Percentiles rank a stretch among this genome's conserved stretches.
Conservation (phyloP, 2,888 invertebrate genomes). For the Cerastis leucographa region DNA sequence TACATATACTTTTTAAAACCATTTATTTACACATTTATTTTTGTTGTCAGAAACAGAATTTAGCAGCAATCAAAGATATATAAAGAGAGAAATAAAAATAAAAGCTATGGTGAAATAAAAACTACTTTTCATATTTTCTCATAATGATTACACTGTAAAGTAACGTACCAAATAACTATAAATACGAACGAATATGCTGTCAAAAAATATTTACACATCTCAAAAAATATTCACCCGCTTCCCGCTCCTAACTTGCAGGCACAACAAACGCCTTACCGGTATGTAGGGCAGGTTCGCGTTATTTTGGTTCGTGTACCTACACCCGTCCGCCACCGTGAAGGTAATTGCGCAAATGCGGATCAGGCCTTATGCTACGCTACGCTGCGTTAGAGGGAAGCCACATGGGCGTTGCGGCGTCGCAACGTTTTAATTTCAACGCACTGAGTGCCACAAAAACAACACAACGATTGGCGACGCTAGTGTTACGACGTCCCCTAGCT, state of each 20-base stretch:
- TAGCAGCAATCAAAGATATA: neutral
- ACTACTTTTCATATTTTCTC: neutral
- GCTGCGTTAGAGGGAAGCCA: constrained; percentile 33
- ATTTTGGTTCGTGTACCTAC: constrained; percentile 69
- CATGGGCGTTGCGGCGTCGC: neutral
- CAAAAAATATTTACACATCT: neutral
- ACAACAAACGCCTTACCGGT: constrained; percentile 43
- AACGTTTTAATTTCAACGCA: neutral
- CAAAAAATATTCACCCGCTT: neutral
- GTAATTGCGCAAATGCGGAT: constrained; percentile 69
- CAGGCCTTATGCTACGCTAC: constrained; percentile 58
- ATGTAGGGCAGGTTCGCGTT: constrained; percentile 70
- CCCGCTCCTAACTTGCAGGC: constrained; percentile 24
- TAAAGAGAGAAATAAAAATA: too few relatives aligned
- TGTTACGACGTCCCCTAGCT: neutral
- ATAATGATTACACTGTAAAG: neutral
- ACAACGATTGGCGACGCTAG: neutral
- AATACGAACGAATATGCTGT: neutral
- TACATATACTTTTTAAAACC: too few relatives aligned
- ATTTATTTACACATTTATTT: neutral
- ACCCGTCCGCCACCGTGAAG: constrained; percentile 60
- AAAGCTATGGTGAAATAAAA: neutral
- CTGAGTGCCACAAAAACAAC: neutral
- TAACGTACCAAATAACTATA: neutral
- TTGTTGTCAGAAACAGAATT: neutral